Evolutionary conservation across 2,797 vertebrate genomes (phyloP).

Genomic region (Phaenicophaeus curvirostris): DNA sequence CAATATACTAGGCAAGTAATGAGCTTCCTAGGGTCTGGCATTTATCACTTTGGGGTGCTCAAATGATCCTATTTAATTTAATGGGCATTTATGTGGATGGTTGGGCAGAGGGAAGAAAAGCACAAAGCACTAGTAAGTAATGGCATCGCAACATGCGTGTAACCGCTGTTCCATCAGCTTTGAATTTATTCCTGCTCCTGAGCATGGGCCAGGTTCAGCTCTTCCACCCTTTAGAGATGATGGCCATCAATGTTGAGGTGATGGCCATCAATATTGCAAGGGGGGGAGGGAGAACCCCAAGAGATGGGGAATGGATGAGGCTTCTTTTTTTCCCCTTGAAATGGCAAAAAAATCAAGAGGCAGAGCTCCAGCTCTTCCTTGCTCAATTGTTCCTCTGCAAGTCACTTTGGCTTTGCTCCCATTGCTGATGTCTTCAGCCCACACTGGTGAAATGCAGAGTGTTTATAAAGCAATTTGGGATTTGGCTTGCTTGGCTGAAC

Average conservation of each 20-base stretch:
- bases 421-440: slow-evolving; percentile 28
- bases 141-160: rapidly evolving
- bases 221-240: neutral
- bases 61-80: neutral
- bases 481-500: slow-evolving; percentile 63
- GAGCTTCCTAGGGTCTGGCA: neutral
- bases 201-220: neutral
- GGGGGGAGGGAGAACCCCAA: rapidly evolving
- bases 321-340: neutral
- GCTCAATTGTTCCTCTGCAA: neutral
- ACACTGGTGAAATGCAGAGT: slow-evolving; percentile 13
- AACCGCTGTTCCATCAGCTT: rapidly evolving
- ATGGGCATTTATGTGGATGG: neutral
- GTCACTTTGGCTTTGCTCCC: slow-evolving; percentile 45
- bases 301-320: neutral
- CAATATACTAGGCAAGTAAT: neutral
- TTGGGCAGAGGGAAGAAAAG: neutral
- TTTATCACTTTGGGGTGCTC: slow-evolving; percentile 23
- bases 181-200: neutral
- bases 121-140: neutral
- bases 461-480: slow-evolving; percentile 71
- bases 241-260: neutral
- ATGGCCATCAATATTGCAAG: neutral
- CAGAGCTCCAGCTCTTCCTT: slow-evolving; percentile 6
- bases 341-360: neutral